phyloP scores from a whole-genome alignment of 2,797 vertebrate genomes.

The Channa striata region DNA sequence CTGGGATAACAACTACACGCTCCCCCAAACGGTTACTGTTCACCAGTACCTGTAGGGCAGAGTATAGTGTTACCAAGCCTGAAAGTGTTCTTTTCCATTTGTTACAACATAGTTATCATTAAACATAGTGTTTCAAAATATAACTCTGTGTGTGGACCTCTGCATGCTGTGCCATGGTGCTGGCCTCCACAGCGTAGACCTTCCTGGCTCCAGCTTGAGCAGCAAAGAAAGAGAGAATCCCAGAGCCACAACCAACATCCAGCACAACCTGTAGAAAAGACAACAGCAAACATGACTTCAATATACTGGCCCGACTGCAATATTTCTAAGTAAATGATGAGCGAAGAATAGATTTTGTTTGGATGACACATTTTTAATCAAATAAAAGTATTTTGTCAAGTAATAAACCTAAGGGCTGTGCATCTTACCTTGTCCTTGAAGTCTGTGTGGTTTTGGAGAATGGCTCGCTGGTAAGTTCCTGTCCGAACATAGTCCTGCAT shows the following conservation, averaged over 20 bases:
- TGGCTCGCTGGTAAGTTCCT: constrained; percentile 96
- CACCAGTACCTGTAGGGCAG: constrained; percentile 87
- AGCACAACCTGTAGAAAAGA: constrained; percentile 88
- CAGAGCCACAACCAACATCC: constrained; percentile 96
- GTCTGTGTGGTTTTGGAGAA: constrained; percentile 96
- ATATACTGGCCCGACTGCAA: too few species aligned
- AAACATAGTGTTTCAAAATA: neutral
- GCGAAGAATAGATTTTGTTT: neutral
- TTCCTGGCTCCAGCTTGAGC: constrained; percentile 96
- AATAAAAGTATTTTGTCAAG: too few species aligned
- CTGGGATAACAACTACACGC: constrained; percentile 93
- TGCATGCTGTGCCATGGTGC: constrained; percentile 97
- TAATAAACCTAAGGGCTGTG: too few species aligned
- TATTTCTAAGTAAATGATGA: neutral
- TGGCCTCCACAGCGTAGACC: constrained; percentile 96
- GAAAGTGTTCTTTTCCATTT: neutral
- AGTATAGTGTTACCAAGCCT: neutral
- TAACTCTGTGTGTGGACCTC: constrained; percentile 82
- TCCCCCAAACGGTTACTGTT: constrained; percentile 96
- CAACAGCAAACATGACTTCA: neutral
- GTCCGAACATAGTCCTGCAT: constrained; percentile 99
- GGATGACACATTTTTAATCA: neutral
- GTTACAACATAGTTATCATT: neutral
- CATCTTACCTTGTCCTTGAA: constrained; percentile 94
- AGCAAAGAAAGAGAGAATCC: constrained; percentile 96